phyloP scores from a whole-genome alignment of 2,113 vertebrate genomes.

The Glaucidium brasilianum region DNA sequence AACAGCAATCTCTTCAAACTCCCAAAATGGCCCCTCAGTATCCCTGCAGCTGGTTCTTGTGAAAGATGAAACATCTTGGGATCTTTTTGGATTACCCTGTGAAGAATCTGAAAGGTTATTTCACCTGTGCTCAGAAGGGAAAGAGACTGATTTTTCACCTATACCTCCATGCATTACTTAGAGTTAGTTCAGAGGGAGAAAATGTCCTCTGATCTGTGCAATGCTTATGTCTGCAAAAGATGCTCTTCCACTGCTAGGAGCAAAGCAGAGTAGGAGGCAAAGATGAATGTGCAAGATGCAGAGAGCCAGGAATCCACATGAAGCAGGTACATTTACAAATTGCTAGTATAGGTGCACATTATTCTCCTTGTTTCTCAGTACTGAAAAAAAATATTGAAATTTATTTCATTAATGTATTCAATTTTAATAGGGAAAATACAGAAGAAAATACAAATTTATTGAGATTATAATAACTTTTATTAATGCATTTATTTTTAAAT shows the following conservation, averaged over 20 bases:
- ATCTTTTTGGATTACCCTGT: background rate
- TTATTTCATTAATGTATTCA: background rate
- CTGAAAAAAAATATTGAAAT: background rate
- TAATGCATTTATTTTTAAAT: background rate
- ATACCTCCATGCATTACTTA: accelerated
- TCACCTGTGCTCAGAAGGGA: background rate
- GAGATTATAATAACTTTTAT: background rate
- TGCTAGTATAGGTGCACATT: background rate
- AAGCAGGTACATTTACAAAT: background rate
- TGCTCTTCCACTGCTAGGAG: background rate
- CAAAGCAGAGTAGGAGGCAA: background rate
- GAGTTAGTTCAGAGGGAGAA: background rate
- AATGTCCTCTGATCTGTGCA: background rate
- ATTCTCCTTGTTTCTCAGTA: background rate
- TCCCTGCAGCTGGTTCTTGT: background rate
- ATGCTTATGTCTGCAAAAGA: background rate
- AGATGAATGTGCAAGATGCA: background rate
- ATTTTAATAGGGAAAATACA: background rate
- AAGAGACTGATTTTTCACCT: background rate
- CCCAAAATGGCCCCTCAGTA: background rate
- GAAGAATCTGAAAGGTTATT: background rate
- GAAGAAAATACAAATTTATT: background rate
- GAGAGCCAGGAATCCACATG: background rate
- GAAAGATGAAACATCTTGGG: background rate
- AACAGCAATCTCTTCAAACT: background rate